Base-by-base conservation (phyloP, 2,888 invertebrate genomes). In the Melipona beecheii region DNA sequence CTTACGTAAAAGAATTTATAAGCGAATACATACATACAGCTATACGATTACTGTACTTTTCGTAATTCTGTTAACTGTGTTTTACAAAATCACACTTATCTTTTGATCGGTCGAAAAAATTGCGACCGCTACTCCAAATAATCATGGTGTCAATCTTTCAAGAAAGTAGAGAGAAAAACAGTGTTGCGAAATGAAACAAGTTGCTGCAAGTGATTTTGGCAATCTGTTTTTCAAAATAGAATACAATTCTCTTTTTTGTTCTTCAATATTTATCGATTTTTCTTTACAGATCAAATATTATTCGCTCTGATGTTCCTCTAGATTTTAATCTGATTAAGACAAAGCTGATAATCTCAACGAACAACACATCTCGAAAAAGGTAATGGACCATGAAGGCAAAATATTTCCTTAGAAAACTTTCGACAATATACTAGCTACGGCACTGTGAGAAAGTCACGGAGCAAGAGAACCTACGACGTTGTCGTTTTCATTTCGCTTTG, bases 401-500 rank as follows among this genome's bases (percentile, higher is more conserved):
- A 2, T 27, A 19, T 27, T 43, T 36, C 17, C 17, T 27, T 27
- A 21, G 49, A 21, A 62, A 27, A n/a, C 17, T 50, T 62, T n/a
- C 21, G 21, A 52, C 54, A 15, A 5, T 43, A 27, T 4, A 54
- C 65, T 78, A 66, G 66, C n/a, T 75, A 80, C 75, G 68, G 64
- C 64, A 75, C 79, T 75, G 79, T 54, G 79, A 68, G 79, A 80
- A 80, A 80, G 84, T 75, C 78, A 72, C 75, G 62, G 74, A 52
- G 71, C 60, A 75, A 77, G 50, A 74, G 65, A 75, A 68, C 31
- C 54, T 54, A 49, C 56, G 56, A 66, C 72, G 80, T 70, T 84
- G 84, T 85, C 81, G 81, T 84, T 85, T 85, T 84, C 84, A 66
- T 78, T 72, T 81, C 81, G 71, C 85, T 84, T 85, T 81, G 84